Conservation (phyloP, 2,113 vertebrate genomes). For the Peucedramus taeniatus region DNA sequence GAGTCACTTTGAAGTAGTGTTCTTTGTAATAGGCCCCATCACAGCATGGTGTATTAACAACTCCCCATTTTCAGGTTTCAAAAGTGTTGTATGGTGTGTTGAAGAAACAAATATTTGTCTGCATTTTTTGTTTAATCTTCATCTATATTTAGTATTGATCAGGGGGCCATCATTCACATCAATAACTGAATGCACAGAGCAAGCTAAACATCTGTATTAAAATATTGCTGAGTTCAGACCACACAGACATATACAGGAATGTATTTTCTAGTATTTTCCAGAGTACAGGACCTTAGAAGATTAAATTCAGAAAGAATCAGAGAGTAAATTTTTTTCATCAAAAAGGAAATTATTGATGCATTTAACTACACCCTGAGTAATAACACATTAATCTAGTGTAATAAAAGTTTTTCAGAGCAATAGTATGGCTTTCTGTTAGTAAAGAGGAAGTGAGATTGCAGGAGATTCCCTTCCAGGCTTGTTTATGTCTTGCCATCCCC, state of each 20-base stretch:
- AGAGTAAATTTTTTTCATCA: not conserved
- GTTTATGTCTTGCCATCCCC: not conserved
- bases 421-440: not conserved
- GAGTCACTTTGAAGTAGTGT: not conserved
- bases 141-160: not conserved
- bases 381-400: not conserved
- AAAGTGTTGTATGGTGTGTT: not conserved
- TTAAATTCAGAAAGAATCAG: not conserved
- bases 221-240: not conserved
- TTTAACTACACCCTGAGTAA: not conserved
- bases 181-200: not conserved
- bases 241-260: not conserved
- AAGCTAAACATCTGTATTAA: not conserved
- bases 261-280: not conserved
- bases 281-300: not conserved
- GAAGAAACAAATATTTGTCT: not conserved
- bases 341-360: not conserved
- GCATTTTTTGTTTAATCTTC: not conserved
- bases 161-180: not conserved
- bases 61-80: not conserved
- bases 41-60: not conserved
- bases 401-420: not conserved
- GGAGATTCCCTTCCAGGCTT: not conserved
- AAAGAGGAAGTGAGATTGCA: not conserved
- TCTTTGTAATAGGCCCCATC: not conserved